Evolutionary conservation across 2,888 invertebrate species (phyloP), one percentile per base, ranked within the genome.

Genomic region (Parnassius orleans): DNA sequence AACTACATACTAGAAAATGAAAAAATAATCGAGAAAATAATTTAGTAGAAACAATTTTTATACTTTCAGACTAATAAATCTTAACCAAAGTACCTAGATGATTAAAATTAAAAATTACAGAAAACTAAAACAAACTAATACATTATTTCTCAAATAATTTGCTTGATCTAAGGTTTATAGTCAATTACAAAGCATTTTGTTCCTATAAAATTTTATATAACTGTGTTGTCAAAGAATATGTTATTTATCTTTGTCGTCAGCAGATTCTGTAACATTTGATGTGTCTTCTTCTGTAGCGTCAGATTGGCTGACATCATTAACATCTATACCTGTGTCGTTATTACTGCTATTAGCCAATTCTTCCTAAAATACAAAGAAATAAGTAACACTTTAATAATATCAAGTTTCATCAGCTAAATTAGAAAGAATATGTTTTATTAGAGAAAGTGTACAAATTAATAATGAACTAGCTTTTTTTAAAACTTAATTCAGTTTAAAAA

Each of bases 281-380:
- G 44, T 72, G 43, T 77, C 75, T 52, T 78, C 78, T 11, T 69
- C 65, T 15, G 76, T 82, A 63, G 87, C 87, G 69, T 91, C 89
- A 47, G 86, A 84, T 42, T 87, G 87, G 68, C 92, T 92, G 66
- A 90, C 85, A 71, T 92, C 92, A 66, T 90, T 89, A 19, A 92
- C 86, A 73, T 92, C 92, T 73, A 92, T 92, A 15, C 91, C 92
- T 60, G 92, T 92, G 71, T 88, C 91, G 74, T 93, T 91, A 65
- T 93, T 93, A 72, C 93, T 94, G 66, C 91, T 73, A 65, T 85
- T 93, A 7, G 94, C 87, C 81, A 95, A 92, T 77, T 95, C 95
- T 92, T 94, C 85, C 79, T 92, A 71, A 78, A 75, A 69, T 75
- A 60, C 55, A 57, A 56, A 55, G 24, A 57, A 43, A 3, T 15